phyloP scores from a whole-genome alignment of 2,888 invertebrate genomes.

The Ernsta delagoae region DNA sequence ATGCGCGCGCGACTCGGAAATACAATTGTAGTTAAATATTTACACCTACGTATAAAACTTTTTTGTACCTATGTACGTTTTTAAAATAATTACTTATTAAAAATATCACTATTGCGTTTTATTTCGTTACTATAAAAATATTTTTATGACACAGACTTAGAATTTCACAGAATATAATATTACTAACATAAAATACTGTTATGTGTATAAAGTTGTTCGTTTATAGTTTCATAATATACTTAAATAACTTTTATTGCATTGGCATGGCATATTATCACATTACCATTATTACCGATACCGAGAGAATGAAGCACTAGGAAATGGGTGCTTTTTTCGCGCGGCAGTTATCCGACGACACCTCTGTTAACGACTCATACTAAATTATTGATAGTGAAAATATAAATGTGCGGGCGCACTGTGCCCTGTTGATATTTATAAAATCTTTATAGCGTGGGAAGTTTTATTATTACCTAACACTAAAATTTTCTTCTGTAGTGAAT shows the following conservation, averaged over 20 bases:
- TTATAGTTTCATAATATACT: constrained; percentile 7
- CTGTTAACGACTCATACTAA: constrained; percentile 31
- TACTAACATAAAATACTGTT: too few species aligned
- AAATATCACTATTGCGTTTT: too few species aligned
- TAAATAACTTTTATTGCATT: constrained; percentile 38
- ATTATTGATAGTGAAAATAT: constrained; percentile 36
- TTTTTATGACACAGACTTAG: too few species aligned
- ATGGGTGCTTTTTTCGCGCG: constrained; percentile 15
- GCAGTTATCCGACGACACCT: constrained; percentile 17
- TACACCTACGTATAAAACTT: too few species aligned
- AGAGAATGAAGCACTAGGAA: constrained; percentile 29
- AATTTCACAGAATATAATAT: too few species aligned
- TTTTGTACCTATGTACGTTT: too few species aligned
- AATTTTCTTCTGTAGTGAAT: neutral
- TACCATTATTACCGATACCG: constrained; percentile 33
- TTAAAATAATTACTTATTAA: too few species aligned
- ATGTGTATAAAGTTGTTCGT: too few species aligned
- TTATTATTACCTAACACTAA: constrained; percentile 13
- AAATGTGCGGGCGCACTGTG: constrained; percentile 5
- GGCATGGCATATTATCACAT: constrained; percentile 22
- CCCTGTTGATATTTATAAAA: constrained; percentile 55
- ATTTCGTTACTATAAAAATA: too few species aligned
- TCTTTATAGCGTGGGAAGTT: constrained; percentile 16
- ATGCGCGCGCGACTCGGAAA: constrained; percentile 11
- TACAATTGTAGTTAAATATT: constrained; percentile 1